Evolutionary conservation across 1,140 invertebrate species (phyloP).

Genomic region (Zaprionus ornatus): DNA sequence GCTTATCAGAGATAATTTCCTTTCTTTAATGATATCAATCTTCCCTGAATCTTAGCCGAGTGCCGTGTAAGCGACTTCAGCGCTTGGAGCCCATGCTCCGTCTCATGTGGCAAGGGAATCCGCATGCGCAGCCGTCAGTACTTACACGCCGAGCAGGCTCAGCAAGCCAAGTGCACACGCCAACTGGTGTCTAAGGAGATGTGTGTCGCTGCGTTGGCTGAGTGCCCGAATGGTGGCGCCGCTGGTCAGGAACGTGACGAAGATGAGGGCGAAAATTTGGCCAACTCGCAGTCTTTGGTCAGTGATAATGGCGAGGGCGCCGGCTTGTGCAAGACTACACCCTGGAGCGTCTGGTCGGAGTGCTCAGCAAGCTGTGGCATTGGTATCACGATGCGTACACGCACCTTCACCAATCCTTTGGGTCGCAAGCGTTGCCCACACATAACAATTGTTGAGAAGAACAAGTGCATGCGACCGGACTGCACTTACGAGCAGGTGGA

Average conservation of each 20-base stretch:
- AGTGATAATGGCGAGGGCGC: constrained; percentile 80
- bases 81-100: constrained; percentile 92
- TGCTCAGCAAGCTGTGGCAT: constrained; percentile 93
- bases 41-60: constrained; percentile 86
- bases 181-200: constrained; percentile 94
- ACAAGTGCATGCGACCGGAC: constrained; percentile 89
- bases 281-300: constrained; percentile 66
- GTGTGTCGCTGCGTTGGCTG: constrained; percentile 90
- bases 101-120: constrained; percentile 94
- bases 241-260: constrained; percentile 63
- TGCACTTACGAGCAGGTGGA: constrained; percentile 86
- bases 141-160: constrained; percentile 90
- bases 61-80: constrained; percentile 91
- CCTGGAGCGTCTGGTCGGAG: constrained; percentile 92
- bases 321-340: constrained; percentile 88
- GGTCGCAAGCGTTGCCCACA: constrained; percentile 91
- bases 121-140: constrained; percentile 91
- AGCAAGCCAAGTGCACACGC: constrained; percentile 90
- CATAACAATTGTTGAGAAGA: constrained; percentile 88
- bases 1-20: neutral
- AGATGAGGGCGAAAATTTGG: constrained; percentile 83
- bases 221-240: constrained; percentile 85
- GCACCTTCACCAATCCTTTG: constrained; percentile 89
- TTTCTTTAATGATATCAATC: neutral
- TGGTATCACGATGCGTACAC: constrained; percentile 89